Percentiles rank a stretch among this genome's conserved stretches.
phyloP scores from a whole-genome alignment of 2,113 vertebrate species.

The Ammospiza caudacuta region DNA sequence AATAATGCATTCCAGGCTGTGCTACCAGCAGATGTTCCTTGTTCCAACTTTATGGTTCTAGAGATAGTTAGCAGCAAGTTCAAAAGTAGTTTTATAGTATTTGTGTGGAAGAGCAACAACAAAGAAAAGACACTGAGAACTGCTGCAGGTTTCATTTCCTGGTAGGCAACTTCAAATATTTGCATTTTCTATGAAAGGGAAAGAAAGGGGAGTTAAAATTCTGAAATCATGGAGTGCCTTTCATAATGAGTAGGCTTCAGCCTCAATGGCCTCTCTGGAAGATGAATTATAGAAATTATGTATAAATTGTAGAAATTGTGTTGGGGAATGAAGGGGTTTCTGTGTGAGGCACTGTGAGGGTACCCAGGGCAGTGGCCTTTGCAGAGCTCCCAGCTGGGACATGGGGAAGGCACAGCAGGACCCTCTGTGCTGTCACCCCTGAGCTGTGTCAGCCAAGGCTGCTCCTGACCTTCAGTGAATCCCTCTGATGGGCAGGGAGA shows the following conservation, averaged over 20 bases:
- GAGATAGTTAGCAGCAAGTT: neutral
- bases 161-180: neutral
- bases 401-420: neutral
- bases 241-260: neutral
- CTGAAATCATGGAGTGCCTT: neutral
- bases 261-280: neutral
- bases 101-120: neutral
- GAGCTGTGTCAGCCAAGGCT: neutral
- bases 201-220: neutral
- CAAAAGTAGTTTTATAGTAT: neutral
- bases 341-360: neutral
- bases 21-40: neutral
- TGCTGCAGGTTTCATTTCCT: neutral
- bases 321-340: neutral
- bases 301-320: no score
- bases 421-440: neutral
- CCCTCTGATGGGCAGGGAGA: neutral
- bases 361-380: neutral
- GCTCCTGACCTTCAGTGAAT: rapidly evolving
- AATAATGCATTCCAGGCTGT: neutral
- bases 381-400: neutral
- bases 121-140: neutral
- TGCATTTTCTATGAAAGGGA: neutral
- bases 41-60: neutral
- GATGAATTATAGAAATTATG: neutral